phyloP scores from a whole-genome alignment of 1,140 invertebrate genomes.

The Colletes latitarsis region DNA sequence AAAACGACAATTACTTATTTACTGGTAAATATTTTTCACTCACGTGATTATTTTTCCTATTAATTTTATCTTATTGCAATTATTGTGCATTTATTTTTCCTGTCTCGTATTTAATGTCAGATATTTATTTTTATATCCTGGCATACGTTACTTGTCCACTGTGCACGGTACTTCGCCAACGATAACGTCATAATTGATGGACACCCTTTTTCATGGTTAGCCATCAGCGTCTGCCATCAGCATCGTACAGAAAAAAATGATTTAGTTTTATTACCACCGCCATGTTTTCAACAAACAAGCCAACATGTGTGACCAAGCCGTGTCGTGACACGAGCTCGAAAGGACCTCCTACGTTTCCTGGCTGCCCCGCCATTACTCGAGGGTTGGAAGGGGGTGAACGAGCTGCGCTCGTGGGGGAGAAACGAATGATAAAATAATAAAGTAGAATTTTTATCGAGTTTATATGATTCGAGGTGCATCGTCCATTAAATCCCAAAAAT shows the following conservation, averaged over 20 bases:
- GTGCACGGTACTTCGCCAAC: no score
- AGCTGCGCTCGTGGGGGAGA: conserved; percentile 17
- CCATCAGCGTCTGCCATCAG: neutral
- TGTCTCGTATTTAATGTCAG: no score
- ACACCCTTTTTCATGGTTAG: neutral
- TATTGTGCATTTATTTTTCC: no score
- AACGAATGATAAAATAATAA: conserved; percentile 62
- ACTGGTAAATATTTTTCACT: no score
- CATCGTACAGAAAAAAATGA: neutral
- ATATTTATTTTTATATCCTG: no score
- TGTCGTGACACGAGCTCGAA: conserved; percentile 57
- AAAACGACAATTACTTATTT: no score
- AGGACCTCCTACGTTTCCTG: conserved; percentile 27
- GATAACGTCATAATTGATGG: neutral
- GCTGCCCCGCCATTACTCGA: conserved; percentile 12
- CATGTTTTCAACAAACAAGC: conserved; percentile 37
- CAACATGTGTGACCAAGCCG: conserved; percentile 49
- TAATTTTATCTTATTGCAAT: no score
- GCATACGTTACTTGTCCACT: neutral
- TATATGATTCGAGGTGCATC: no score
- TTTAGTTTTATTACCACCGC: conserved; percentile 23
- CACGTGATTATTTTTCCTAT: no score
- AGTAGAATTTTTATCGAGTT: neutral
- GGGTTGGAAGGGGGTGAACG: conserved; percentile 14
- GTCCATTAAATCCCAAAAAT: no score